Percentiles rank a stretch among this genome's conserved stretches.
Conservation (phyloP, 2,113 vertebrate genomes). For the Neodon shergylaensis region DNA sequence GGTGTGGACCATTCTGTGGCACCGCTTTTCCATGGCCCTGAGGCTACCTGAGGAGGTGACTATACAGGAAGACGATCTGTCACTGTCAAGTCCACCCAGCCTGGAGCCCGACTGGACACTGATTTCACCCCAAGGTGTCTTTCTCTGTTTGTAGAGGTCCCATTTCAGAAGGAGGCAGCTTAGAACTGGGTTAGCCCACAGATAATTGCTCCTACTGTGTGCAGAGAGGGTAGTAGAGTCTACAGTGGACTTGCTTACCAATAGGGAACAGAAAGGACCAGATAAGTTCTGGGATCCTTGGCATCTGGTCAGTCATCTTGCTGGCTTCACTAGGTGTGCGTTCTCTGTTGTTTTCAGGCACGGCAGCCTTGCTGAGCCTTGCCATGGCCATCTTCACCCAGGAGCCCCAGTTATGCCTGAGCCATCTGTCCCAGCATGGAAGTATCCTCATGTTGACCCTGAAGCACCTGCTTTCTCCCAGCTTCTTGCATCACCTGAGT, state of each 20-base stretch:
- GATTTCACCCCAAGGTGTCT: conserved; percentile 87
- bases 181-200: not conserved
- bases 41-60: conserved; percentile 8
- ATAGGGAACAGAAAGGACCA: not conserved
- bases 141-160: not conserved
- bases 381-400: conserved; percentile 80
- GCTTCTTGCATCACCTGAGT: conserved; percentile 82
- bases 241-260: not conserved
- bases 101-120: conserved; percentile 86
- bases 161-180: not conserved
- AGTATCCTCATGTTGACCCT: conserved; percentile 81
- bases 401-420: conserved; percentile 83
- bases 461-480: conserved; percentile 82
- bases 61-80: conserved; percentile 69
- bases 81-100: not conserved
- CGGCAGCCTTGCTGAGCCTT: conserved; percentile 83
- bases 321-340: not conserved
- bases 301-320: conserved; percentile 4
- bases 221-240: not conserved
- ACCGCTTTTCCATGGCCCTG: conserved; percentile 81
- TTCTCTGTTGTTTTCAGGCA: conserved; percentile 77
- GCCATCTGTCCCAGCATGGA: conserved; percentile 79
- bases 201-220: not conserved
- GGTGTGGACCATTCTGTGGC: conserved; percentile 84
- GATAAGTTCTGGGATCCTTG: not conserved